phyloP scores from a whole-genome alignment of 2,113 vertebrate species.

The Oryzias curvinotus region DNA sequence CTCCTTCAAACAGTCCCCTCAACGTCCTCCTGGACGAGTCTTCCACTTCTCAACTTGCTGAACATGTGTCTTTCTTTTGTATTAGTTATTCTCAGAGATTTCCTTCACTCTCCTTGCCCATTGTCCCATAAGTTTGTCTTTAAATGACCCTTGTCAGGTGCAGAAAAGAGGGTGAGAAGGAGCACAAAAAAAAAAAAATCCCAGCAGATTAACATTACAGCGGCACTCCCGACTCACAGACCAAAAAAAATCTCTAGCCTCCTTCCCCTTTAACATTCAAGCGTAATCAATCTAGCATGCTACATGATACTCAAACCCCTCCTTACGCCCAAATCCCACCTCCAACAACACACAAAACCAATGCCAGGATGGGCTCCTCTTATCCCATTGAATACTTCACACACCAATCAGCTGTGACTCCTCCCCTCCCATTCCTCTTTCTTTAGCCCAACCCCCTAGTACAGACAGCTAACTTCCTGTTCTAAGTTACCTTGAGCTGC shows the following conservation, averaged over 20 bases:
- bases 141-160: conserved; percentile 84
- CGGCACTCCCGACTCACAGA: conserved; percentile 82
- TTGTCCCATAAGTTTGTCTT: conserved; percentile 83
- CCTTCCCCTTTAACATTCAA: conserved; percentile 96
- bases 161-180: conserved; percentile 35
- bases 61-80: conserved; percentile 46
- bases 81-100: conserved; percentile 14
- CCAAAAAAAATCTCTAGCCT: conserved; percentile 86
- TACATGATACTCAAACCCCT: conserved; percentile 85
- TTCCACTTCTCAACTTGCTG: conserved; percentile 63
- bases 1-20: conserved; percentile 63
- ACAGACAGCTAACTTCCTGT: conserved; percentile 91
- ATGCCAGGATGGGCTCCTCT: conserved; percentile 41
- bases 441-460: conserved; percentile 71
- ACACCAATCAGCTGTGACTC: conserved; percentile 57
- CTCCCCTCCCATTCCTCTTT: conserved; percentile 51
- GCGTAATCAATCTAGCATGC: conserved; percentile 94
- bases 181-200: conserved; percentile 42
- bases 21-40: conserved; percentile 55
- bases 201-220: conserved; percentile 64
- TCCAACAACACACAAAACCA: conserved; percentile 48
- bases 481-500: conserved; percentile 99
- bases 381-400: conserved; percentile 73
- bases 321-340: conserved; percentile 72
- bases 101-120: conserved; percentile 32